These are phyloP conservation scores for Cyaniris semiargus DNA, from an alignment of 2,888 invertebrate species.

Conservation along the genomic window DNA sequence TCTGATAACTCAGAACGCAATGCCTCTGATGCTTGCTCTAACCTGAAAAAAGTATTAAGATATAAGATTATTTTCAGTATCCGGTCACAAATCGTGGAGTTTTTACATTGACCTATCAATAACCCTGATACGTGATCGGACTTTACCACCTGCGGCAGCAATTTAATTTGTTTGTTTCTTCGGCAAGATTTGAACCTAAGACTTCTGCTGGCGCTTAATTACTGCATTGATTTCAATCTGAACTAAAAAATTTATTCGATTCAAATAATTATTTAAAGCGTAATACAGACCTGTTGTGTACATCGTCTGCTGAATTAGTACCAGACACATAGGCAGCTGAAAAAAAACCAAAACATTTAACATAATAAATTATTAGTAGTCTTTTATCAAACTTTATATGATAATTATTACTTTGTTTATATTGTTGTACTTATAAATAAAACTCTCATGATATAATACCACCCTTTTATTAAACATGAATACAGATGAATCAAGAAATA, in stretches of 20 bases:
- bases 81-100: neutral
- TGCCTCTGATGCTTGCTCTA: conserved; percentile 70
- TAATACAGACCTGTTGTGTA: conserved; percentile 62
- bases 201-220: too few species aligned
- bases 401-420: neutral
- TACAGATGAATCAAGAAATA: neutral
- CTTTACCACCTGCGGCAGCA: too few species aligned
- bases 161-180: too few species aligned
- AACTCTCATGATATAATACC: neutral
- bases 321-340: conserved; percentile 66
- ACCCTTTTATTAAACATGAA: too few species aligned
- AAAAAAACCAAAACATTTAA: conserved; percentile 35
- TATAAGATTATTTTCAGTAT: neutral
- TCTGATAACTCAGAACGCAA: conserved; percentile 65
- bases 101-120: neutral
- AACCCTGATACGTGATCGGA: too few species aligned
- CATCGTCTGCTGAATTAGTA: conserved; percentile 55
- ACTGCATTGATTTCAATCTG: too few species aligned
- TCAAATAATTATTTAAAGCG: neutral
- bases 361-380: neutral
- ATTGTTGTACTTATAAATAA: too few species aligned
- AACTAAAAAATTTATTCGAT: too few species aligned
- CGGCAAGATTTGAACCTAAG: too few species aligned
- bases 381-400: neutral
- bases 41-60: conserved; percentile 46